Evolutionary conservation across 2,888 invertebrate genomes (phyloP).

Genomic region (Clitarchus hookeri): DNA sequence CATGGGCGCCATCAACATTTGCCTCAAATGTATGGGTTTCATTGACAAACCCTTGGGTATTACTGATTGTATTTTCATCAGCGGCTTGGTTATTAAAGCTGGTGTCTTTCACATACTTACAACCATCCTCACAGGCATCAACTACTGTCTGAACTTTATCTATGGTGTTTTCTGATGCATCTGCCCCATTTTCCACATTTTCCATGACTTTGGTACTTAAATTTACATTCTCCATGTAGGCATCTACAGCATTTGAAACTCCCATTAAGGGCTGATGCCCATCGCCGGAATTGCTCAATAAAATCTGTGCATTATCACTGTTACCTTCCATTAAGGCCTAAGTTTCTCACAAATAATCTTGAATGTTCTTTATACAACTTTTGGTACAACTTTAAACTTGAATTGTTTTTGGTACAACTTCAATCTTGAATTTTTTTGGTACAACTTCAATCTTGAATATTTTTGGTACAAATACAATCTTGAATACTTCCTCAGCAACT

Average conservation of each 20-base stretch:
- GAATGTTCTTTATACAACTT: background rate
- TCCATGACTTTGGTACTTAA: background rate
- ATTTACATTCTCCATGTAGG: background rate
- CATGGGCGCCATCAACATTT: background rate
- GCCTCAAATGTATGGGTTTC: conserved; percentile 6
- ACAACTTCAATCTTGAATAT: background rate
- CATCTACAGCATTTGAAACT: background rate
- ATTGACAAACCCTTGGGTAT: background rate
- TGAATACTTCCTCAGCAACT: background rate
- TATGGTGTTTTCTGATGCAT: background rate
- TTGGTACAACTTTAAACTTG: too few relatives aligned
- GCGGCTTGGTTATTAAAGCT: background rate
- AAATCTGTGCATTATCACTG: background rate
- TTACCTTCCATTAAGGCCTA: background rate
- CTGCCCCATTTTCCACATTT: background rate
- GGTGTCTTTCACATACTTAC: background rate
- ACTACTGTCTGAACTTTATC: background rate
- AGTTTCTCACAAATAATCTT: background rate
- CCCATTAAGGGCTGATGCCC: background rate
- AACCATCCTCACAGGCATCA: background rate
- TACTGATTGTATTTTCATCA: background rate
- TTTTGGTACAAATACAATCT: background rate
- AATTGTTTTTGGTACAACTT: background rate
- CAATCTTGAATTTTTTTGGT: background rate
- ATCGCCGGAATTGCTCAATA: background rate